phyloP scores from a whole-genome alignment of 2,113 vertebrate species.

The Scomber scombrus region DNA sequence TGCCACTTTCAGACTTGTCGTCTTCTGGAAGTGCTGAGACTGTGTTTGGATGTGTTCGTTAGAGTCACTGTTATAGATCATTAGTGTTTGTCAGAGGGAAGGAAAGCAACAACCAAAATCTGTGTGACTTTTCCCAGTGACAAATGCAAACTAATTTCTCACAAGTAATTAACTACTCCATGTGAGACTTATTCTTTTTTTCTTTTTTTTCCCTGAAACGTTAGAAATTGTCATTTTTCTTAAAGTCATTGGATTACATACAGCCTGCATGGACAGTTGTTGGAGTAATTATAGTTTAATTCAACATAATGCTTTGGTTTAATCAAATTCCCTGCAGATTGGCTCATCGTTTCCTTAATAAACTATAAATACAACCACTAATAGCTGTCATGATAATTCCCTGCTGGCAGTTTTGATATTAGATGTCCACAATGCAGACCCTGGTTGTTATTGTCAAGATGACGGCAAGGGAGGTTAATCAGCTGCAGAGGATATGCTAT shows the following conservation, averaged over 20 bases:
- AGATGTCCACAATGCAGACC: neutral
- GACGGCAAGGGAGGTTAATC: constrained; percentile 5
- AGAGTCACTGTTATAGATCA: neutral
- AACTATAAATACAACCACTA: constrained; percentile 39
- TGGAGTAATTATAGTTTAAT: neutral
- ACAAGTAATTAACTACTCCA: neutral
- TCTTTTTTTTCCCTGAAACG: neutral
- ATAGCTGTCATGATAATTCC: neutral
- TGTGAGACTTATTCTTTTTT: neutral
- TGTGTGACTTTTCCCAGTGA: neutral
- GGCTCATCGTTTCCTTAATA: constrained; percentile 2
- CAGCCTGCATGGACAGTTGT: neutral
- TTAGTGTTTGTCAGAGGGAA: neutral
- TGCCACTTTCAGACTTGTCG: constrained; percentile 31
- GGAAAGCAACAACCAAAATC: neutral
- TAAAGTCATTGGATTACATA: neutral
- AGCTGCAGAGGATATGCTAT: constrained; percentile 35
- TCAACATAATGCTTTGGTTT: neutral
- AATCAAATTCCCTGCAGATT: neutral
- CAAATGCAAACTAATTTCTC: neutral
- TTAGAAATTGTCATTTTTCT: neutral
- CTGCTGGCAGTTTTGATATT: neutral
- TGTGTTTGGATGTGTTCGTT: neutral
- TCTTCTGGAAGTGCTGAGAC: constrained; percentile 2
- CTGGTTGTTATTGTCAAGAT: constrained; percentile 25